phyloP scores from a whole-genome alignment of 2,888 invertebrate species.

The Stramonita haemastoma region DNA sequence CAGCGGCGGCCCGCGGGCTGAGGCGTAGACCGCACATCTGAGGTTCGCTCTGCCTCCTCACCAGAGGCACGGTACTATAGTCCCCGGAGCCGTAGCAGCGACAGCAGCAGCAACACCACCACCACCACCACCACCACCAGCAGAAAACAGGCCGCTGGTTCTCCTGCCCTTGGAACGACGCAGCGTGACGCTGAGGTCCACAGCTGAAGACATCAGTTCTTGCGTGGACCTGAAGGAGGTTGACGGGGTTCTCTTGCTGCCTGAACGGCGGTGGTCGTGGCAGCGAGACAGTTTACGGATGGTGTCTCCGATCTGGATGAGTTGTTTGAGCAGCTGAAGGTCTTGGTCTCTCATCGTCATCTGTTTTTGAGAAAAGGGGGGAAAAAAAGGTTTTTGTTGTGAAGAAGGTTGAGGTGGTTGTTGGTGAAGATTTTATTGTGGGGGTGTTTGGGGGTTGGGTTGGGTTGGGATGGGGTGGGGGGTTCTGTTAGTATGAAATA shows the following conservation, averaged over 20 bases:
- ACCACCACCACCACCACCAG: not conserved
- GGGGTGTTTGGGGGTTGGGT: no score
- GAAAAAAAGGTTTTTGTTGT: no score
- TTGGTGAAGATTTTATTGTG: no score
- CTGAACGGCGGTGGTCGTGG: not conserved
- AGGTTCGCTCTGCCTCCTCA: conserved; percentile 36
- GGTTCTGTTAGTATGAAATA: no score
- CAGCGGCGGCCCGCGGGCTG: not conserved
- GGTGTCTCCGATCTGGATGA: conserved; percentile 46
- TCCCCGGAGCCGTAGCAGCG: not conserved
- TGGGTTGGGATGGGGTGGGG: no score
- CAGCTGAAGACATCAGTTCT: conserved; percentile 28
- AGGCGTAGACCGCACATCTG: conserved; percentile 34
- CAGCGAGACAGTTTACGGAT: conserved; percentile 41
- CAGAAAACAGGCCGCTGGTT: not conserved
- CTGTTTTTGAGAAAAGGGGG: not conserved
- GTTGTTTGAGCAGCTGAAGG: conserved; percentile 45
- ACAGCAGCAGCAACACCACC: no score
- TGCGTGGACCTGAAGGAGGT: not conserved
- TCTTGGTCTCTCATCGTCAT: conserved; percentile 46
- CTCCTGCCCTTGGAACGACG: not conserved
- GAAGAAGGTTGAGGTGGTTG: no score
- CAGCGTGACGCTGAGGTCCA: conserved; percentile 15
- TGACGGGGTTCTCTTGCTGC: not conserved
- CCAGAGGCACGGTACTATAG: conserved; percentile 25